Base-by-base conservation (phyloP, 92 coral and sea anemone genomes). In the Zoanthus solanderi region DNA sequence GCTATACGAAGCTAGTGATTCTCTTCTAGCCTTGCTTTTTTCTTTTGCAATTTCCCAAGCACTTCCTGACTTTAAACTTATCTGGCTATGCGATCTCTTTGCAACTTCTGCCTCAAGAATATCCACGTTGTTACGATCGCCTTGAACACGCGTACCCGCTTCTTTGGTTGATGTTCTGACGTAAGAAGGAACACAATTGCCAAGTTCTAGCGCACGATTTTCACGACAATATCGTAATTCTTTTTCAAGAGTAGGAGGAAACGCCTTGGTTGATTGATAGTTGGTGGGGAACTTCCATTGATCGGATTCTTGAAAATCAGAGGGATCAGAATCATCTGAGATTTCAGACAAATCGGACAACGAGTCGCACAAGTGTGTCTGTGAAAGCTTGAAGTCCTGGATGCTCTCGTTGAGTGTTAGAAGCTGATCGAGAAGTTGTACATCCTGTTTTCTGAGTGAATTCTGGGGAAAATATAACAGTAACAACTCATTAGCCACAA, bases 401-500 rank as follows among this genome's bases (percentile, higher is more conserved):
- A 95, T 95, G 71, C 95, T 95, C 75, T 94, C 90, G 90, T 95
- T 91, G 44, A 95, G 93, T 2, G 90, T 91, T 15, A 95, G 90
- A 12, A 95, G 93, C 52, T 95, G 98, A 53, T 88, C 90, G 73
- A 95, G 78, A 16, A 95, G 75, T 28, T 91, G 94, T 76, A 93
- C 89, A 87, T 95, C 98, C 81, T 95, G 98, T 76, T 92, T 87
- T 66, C 98, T 90, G 5, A 95, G 75, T 61, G 96, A 91, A 72
- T 95, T 94, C 98, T 95, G 46, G 23, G 60, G 2, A 32, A 9
- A 76, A 81, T 1, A 66, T 14, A 68, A 23, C 61, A 45, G 5
- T 23, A 48, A 66, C 11, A 42, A 8, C 0, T 65, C 12, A n/a
- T 32, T 8, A 69, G 45, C 15, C 4, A 9, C 9, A 69, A 69